Conservation (phyloP, 2,888 invertebrate genomes). For the Nasonia oneida region DNA sequence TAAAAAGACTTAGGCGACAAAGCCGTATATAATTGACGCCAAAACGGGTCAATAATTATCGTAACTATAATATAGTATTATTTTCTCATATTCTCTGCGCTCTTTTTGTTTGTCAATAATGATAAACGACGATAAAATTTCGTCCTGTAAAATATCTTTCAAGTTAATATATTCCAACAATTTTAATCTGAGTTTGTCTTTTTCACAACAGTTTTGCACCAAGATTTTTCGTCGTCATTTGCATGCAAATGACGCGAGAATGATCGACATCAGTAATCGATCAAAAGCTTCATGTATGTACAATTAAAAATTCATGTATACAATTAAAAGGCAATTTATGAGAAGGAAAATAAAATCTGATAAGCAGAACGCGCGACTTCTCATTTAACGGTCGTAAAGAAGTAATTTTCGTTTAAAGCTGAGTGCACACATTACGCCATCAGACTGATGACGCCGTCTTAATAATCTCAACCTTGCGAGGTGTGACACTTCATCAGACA, state of each 20-base stretch:
- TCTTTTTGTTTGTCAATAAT: conserved; percentile 1
- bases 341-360: background rate
- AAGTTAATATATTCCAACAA: background rate
- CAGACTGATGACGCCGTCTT: background rate
- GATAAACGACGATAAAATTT: conserved; percentile 26
- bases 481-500: background rate
- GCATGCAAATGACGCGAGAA: background rate
- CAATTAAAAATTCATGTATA: background rate
- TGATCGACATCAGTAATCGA: background rate
- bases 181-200: conserved; percentile 1
- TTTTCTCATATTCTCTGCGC: conserved; percentile 32
- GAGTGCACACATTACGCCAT: background rate
- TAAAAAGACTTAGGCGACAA: conserved; percentile 35
- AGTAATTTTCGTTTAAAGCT: background rate
- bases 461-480: background rate
- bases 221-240: background rate
- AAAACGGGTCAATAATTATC: conserved; percentile 13
- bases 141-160: conserved; percentile 14
- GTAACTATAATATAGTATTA: conserved; percentile 5
- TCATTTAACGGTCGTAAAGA: background rate
- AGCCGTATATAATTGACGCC: conserved; percentile 45
- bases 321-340: background rate
- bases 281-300: background rate
- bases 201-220: background rate
- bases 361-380: background rate